A percentile compares a stretch with the other conserved stretches of the same genome.
Conservation (phyloP, 2,888 invertebrate species). For the Euzophera pinguis region DNA sequence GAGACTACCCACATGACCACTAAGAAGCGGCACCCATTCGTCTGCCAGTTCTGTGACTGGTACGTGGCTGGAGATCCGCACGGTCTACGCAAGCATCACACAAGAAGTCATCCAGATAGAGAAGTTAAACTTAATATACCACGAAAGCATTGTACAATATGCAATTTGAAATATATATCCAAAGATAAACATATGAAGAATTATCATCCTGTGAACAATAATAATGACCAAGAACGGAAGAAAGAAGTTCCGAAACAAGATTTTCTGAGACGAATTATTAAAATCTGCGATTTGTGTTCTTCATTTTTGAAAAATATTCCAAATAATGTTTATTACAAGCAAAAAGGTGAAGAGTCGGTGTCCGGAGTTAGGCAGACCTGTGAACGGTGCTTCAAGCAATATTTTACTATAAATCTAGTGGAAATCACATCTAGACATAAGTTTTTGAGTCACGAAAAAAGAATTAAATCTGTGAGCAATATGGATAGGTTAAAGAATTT, state of each 20-base stretch:
- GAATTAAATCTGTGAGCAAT: slow-evolving; percentile 26
- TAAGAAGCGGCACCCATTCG: slow-evolving; percentile 10
- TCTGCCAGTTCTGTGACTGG: slow-evolving; percentile 37
- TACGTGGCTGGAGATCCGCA: slow-evolving; percentile 27
- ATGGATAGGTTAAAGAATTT: slow-evolving; percentile 38
- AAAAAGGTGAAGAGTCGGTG: slow-evolving; percentile 21
- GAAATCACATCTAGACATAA: background rate
- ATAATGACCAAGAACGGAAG: background rate
- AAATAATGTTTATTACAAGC: slow-evolving; percentile 22
- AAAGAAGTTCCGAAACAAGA: background rate
- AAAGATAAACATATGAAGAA: slow-evolving; percentile 17
- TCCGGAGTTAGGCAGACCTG: slow-evolving; percentile 28
- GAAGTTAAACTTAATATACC: slow-evolving; percentile 13
- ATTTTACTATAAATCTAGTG: slow-evolving; percentile 37
- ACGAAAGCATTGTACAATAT: slow-evolving; percentile 17
- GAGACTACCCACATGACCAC: slow-evolving; percentile 34
- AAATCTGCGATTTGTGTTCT: slow-evolving; percentile 37
- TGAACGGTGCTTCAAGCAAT: slow-evolving; percentile 28
- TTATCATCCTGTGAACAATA: slow-evolving; percentile 19
- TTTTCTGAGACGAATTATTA: slow-evolving; percentile 6
- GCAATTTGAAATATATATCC: slow-evolving; percentile 19
- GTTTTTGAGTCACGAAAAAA: slow-evolving; percentile 1
- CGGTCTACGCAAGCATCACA: slow-evolving; percentile 13
- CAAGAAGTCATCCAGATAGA: slow-evolving; percentile 1
- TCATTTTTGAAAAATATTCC: slow-evolving; percentile 30